phyloP scores from a whole-genome alignment of 2,113 vertebrate species.

The Chroicocephalus ridibundus region DNA sequence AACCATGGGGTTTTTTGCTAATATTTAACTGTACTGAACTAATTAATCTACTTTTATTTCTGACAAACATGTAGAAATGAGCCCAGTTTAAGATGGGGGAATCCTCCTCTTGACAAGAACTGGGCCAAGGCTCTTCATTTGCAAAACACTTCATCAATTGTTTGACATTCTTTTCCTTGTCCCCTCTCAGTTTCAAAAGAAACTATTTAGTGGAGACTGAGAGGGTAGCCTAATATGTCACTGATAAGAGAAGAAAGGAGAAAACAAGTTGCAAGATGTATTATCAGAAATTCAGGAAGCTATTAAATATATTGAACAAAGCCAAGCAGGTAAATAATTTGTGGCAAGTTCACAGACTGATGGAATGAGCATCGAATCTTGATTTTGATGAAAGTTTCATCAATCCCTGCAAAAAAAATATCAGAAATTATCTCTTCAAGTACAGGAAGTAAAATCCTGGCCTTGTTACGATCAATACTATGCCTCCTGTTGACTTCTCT shows the following conservation, averaged over 20 bases:
- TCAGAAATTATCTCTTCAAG: neutral
- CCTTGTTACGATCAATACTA: neutral
- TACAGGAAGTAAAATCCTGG: neutral
- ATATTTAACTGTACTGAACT: neutral
- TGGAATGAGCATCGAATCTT: neutral
- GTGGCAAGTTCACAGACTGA: neutral
- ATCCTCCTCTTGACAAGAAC: neutral
- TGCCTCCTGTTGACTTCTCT: neutral
- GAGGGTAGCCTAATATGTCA: neutral
- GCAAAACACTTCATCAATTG: neutral
- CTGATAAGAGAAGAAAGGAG: neutral
- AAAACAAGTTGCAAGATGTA: neutral
- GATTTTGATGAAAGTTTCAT: neutral
- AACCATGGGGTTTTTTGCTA: neutral
- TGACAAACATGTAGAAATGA: neutral
- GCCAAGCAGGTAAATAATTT: slow-evolving; percentile 2
- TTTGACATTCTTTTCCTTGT: neutral
- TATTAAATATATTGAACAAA: neutral
- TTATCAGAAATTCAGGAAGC: neutral
- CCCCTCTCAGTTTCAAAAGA: neutral
- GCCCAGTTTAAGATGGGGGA: neutral
- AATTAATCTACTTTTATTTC: neutral
- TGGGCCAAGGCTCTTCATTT: neutral
- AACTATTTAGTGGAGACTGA: neutral
- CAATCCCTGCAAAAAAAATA: neutral